A percentile compares a stretch with the other conserved stretches of the same genome.
Evolutionary conservation across 2,113 vertebrate species (phyloP).

Genomic region (Oreocharis arfaki): DNA sequence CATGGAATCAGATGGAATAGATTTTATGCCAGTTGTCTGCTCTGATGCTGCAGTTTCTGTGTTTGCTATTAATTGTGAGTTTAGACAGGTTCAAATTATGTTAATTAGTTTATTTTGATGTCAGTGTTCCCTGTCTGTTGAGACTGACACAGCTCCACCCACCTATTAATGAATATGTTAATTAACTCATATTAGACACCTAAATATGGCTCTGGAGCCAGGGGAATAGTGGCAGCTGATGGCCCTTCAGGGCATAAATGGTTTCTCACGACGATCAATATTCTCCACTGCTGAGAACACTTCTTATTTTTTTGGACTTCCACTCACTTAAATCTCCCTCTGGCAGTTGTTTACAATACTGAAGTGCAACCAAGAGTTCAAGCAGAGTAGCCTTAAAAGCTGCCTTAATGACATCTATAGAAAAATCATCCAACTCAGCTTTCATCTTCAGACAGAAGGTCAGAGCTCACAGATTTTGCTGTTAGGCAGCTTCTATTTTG

Average conservation of each 20-base stretch:
- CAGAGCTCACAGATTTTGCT: conserved; percentile 14
- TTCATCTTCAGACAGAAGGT: conserved; percentile 43
- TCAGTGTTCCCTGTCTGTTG: background rate
- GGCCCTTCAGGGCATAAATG: conserved; percentile 32
- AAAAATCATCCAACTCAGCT: conserved; percentile 33
- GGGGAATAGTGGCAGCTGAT: conserved; percentile 20
- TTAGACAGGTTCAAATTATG: conserved; percentile 6
- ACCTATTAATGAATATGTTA: conserved; percentile 36
- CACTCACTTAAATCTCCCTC: conserved; percentile 23
- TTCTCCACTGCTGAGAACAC: background rate
- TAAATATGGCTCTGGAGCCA: background rate
- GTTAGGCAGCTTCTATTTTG: background rate
- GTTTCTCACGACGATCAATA: conserved; percentile 9
- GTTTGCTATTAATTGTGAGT: background rate
- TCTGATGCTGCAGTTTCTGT: background rate
- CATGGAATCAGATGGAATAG: background rate
- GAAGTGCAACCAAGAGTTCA: conserved; percentile 21
- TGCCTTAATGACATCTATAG: conserved; percentile 29
- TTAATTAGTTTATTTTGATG: conserved; percentile 6
- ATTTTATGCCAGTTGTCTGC: background rate
- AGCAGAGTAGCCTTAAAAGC: conserved; percentile 43
- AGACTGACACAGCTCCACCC: background rate
- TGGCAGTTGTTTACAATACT: background rate
- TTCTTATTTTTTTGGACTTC: conserved; percentile 38
- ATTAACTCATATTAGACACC: conserved; percentile 12